Conservation (phyloP, 2,797 vertebrate species). For the Onychomys arenicola region DNA sequence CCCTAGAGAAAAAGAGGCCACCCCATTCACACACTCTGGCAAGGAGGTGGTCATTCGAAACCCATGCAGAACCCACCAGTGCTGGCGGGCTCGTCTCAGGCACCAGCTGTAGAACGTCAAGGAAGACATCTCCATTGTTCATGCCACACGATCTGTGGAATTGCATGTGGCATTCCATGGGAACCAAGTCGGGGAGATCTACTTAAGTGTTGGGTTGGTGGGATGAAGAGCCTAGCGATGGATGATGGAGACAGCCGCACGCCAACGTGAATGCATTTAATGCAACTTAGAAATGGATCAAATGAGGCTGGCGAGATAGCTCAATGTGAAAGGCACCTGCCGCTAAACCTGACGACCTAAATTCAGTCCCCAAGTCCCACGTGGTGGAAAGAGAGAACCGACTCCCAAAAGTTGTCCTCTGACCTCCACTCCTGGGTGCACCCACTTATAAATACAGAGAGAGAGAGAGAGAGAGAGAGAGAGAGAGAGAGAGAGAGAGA, state of each 20-base stretch:
- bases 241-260: neutral
- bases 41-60: neutral
- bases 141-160: neutral
- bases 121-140: neutral
- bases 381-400: no score
- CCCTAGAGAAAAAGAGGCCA: neutral
- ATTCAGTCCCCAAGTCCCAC: neutral
- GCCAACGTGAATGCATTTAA: neutral
- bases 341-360: neutral
- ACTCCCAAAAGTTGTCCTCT: neutral
- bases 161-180: neutral
- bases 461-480: no score
- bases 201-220: neutral
- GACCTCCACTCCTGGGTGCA: neutral
- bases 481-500: no score
- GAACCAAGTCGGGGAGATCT: neutral
- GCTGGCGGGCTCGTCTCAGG: neutral
- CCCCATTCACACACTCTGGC: rapidly evolving
- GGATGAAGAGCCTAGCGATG: neutral
- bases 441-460: no score
- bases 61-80: neutral
- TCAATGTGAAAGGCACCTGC: no score
- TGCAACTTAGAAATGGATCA: neutral
- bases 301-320: no score
- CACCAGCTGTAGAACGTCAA: neutral